Conservation (phyloP, 1,140 invertebrate genomes). For the Triops cancriformis region DNA sequence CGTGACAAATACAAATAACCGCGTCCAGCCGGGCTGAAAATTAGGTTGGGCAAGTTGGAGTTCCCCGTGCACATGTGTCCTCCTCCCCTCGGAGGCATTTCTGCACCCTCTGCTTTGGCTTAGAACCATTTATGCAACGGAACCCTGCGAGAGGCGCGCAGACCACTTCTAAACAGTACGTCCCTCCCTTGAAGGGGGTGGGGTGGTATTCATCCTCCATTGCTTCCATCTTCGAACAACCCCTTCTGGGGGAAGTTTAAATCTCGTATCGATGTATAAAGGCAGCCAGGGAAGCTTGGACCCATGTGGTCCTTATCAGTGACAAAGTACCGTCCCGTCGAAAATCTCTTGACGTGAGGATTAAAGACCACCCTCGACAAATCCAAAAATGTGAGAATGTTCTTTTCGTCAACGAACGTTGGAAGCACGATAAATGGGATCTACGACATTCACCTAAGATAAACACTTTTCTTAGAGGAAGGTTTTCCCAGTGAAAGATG, state of each 20-base stretch:
- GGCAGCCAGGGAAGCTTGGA: background rate
- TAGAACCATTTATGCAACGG: no score
- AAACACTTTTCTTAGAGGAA: no score
- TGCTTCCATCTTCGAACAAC: background rate
- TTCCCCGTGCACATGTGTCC: background rate
- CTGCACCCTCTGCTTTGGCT: background rate
- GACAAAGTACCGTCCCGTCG: background rate
- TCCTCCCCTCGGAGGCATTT: background rate
- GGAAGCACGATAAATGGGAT: no score
- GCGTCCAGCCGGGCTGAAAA: background rate
- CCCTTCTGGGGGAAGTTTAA: background rate
- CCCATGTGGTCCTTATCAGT: constrained; percentile 8
- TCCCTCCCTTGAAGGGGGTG: no score
- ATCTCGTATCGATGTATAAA: background rate
- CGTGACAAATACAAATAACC: background rate
- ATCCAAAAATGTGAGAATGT: no score
- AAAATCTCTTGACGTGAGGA: background rate
- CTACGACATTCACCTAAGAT: no score
- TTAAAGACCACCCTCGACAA: no score
- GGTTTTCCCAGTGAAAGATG: no score
- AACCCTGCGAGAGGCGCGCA: no score
- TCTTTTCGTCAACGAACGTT: no score
- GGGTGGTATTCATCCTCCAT: background rate
- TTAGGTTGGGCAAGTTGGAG: background rate
- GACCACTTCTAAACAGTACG: no score